A percentile compares a stretch with the other conserved stretches of the same genome.
Evolutionary conservation across 2,113 vertebrate genomes (phyloP).

Genomic region (Lutjanus erythropterus): DNA sequence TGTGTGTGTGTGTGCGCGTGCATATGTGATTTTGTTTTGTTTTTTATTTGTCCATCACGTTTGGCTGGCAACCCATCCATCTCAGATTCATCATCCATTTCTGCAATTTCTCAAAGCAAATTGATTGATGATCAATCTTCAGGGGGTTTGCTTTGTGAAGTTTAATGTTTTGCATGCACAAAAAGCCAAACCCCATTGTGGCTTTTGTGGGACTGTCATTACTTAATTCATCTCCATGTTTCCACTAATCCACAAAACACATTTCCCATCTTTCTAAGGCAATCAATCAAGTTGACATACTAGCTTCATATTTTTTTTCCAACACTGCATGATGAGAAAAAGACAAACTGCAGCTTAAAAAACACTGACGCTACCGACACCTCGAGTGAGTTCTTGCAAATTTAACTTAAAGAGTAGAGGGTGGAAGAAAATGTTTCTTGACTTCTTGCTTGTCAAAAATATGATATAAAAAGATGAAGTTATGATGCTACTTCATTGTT

Average conservation of each 20-base stretch:
- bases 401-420: conserved; percentile 78
- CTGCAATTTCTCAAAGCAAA: conserved; percentile 71
- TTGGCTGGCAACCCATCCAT: conserved; percentile 76
- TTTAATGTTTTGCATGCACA: conserved; percentile 62
- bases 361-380: conserved; percentile 60
- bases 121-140: conserved; percentile 78
- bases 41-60: conserved; percentile 69
- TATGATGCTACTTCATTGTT: conserved; percentile 76
- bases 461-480: conserved; percentile 66
- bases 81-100: conserved; percentile 74
- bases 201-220: conserved; percentile 76
- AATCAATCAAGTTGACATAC: conserved; percentile 76
- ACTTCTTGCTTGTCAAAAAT: conserved; percentile 74
- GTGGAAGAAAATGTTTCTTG: conserved; percentile 91
- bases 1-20: conserved; percentile 28
- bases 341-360: conserved; percentile 68
- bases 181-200: conserved; percentile 48
- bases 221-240: conserved; percentile 77
- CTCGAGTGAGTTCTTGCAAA: conserved; percentile 50
- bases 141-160: conserved; percentile 66
- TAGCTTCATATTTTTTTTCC: conserved; percentile 37
- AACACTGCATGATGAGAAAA: conserved; percentile 65
- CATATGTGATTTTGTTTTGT: conserved; percentile 30
- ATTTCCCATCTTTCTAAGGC: conserved; percentile 70
- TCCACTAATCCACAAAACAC: conserved; percentile 74